These are phyloP conservation scores for Chymomyza caudatula DNA, from an alignment of 2,888 invertebrate species.

Conservation along the genomic window DNA sequence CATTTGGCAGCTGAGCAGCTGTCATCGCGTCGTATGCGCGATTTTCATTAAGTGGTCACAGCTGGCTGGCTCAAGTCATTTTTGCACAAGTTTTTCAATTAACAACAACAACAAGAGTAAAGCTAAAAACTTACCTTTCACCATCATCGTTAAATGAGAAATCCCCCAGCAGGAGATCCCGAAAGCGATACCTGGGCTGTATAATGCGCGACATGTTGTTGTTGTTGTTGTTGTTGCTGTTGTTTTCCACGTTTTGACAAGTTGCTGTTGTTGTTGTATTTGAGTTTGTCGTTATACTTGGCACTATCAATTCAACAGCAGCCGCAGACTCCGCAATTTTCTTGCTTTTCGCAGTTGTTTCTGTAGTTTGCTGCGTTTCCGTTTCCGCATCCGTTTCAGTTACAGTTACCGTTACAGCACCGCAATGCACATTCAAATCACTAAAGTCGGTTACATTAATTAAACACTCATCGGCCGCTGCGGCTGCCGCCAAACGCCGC, in stretches of 20 bases:
- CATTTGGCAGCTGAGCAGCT: neutral
- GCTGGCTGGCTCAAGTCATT: constrained; percentile 30
- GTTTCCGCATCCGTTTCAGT: constrained; percentile 26
- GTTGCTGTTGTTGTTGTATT: constrained; percentile 19
- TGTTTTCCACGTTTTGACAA: constrained; percentile 28
- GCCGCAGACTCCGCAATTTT: constrained; percentile 10
- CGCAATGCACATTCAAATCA: constrained; percentile 44
- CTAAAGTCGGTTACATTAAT: constrained; percentile 73
- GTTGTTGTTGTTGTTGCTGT: constrained; percentile 37
- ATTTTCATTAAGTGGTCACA: constrained; percentile 41
- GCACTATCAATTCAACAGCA: constrained; percentile 32
- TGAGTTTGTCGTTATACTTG: constrained; percentile 43
- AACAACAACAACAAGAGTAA: no score
- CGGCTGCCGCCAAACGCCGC: constrained; percentile 56
- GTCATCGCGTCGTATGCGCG: constrained; percentile 48
- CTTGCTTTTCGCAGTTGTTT: neutral
- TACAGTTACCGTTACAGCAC: constrained; percentile 26
- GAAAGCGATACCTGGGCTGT: constrained; percentile 85
- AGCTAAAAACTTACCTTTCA: constrained; percentile 86
- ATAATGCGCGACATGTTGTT: constrained; percentile 71
- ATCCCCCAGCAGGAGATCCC: constrained; percentile 88
- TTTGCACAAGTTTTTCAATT: constrained; percentile 4
- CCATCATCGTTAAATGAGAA: constrained; percentile 87
- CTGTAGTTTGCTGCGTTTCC: constrained; percentile 15
- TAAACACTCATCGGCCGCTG: constrained; percentile 69